Evolutionary conservation across 2,113 vertebrate species (phyloP), one percentile per base, ranked within the genome.

Genomic region (Aegotheles bennettii): DNA sequence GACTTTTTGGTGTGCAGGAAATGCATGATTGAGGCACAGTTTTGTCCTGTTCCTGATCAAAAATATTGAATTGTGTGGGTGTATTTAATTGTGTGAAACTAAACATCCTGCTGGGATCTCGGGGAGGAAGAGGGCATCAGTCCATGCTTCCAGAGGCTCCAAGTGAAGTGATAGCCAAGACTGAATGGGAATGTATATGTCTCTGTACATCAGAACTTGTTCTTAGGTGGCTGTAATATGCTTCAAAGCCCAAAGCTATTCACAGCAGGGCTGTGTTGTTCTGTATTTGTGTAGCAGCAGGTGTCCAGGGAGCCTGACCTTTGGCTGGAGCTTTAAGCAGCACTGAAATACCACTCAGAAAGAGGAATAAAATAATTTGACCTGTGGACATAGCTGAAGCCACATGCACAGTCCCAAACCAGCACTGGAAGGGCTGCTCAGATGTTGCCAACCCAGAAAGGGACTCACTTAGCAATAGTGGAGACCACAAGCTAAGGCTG

Each of bases 391-490:
- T 7, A 63, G 48, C 63, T 42, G 75, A 42, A 76, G 51, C 63
- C n/a, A 43, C 21, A 3, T 8, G 33, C 25, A 3, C 17, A 26
- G n/a, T 25, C 57, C 31, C 21, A 60, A 61, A 26, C 36, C 43
- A 20, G 38, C 36, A 11, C 68, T 42, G 57, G 35, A 53, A 59
- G 31, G 56, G 63, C 29, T 45, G 6, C 31, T 85, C 17, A 6
- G 63, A 33, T 63, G 48, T 33, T 65, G 38, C 50, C 3, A 16
- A 42, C 36, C 42, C 68, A 61, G 29, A 40, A 59, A 35, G 31
- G 26, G 42, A 68, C 47, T 53, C 2, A 7, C 45, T 63, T n/a
- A 48, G 47, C 0, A 0, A 26, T 5, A 43, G 16, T 13, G 43
- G 61, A 81, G 36, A 56, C 45, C 50, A 18, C 16, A 53, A n/a